These are phyloP conservation scores for Andrena bicolor DNA, from an alignment of 2,888 invertebrate species.

Conservation along the genomic window DNA sequence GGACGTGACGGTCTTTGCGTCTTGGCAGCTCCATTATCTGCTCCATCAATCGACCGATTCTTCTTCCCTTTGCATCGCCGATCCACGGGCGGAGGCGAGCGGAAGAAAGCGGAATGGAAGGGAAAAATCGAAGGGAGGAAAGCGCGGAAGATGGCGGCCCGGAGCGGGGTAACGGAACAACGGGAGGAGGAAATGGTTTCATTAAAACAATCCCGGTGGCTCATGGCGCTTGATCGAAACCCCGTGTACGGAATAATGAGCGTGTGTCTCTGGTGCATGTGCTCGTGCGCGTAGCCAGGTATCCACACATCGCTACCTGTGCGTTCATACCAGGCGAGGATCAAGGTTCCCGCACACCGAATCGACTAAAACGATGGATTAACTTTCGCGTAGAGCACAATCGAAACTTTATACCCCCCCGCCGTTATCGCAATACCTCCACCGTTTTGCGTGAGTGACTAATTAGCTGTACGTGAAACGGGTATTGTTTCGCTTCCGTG, in stretches of 20 bases:
- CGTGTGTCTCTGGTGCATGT: constrained; percentile 63
- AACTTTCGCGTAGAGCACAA: constrained; percentile 49
- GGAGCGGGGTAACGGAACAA: constrained; percentile 30
- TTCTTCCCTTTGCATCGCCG: constrained; percentile 61
- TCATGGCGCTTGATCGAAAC: constrained; percentile 74
- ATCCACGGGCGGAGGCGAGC: constrained; percentile 5
- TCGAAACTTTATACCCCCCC: constrained; percentile 40
- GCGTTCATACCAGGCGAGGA: neutral
- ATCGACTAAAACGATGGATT: constrained; percentile 26
- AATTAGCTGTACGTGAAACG: constrained; percentile 46
- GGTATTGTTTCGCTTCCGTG: constrained; percentile 52
- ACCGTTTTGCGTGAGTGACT: constrained; percentile 54
- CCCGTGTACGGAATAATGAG: constrained; percentile 76
- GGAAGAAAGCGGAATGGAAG: neutral
- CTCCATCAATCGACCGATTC: constrained; percentile 71
- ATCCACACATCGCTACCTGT: constrained; percentile 6
- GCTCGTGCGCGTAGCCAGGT: neutral
- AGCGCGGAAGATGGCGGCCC: constrained; percentile 48
- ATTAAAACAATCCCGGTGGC: constrained; percentile 78
- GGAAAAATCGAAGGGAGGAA: constrained; percentile 10
- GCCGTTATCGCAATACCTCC: constrained; percentile 55
- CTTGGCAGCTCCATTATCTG: constrained; percentile 74
- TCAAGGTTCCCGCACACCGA: constrained; percentile 48
- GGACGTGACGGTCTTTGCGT: constrained; percentile 66
- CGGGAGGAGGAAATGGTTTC: constrained; percentile 74